Evolutionary conservation across 2,888 invertebrate species (phyloP).

Genomic region (Carabus problematicus): DNA sequence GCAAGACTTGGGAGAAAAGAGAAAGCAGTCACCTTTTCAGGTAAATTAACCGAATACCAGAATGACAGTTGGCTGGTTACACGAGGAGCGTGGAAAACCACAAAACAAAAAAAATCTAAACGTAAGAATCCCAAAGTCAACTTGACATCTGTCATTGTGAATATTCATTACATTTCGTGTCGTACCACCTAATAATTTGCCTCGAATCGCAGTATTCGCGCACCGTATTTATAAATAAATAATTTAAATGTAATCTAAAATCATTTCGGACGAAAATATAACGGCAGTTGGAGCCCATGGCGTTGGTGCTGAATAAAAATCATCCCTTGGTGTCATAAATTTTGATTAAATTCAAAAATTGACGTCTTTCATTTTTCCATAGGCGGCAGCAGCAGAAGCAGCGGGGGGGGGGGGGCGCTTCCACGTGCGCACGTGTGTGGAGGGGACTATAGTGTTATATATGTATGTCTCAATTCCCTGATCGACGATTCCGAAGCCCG

Average conservation of each 20-base stretch:
- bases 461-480: slow-evolving; percentile 41
- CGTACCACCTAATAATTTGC: no score
- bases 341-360: slow-evolving; percentile 46
- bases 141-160: slow-evolving; percentile 13
- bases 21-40: slow-evolving; percentile 16
- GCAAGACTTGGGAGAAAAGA: slow-evolving; percentile 5
- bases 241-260: slow-evolving; percentile 42
- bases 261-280: slow-evolving; percentile 27
- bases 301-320: slow-evolving; percentile 43
- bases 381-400: slow-evolving; percentile 26
- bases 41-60: slow-evolving; percentile 8
- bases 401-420: not conserved
- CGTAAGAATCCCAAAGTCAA: slow-evolving; percentile 4
- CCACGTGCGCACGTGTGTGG: no score
- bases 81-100: no score
- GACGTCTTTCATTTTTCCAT: slow-evolving; percentile 45
- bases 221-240: slow-evolving; percentile 24
- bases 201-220: no score
- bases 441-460: slow-evolving; percentile 25
- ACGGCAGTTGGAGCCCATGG: slow-evolving; percentile 8
- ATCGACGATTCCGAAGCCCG: slow-evolving; percentile 36
- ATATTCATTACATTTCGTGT: slow-evolving; percentile 11
- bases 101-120: not conserved
- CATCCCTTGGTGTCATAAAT: slow-evolving; percentile 45
- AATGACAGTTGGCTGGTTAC: slow-evolving; percentile 12